Conservation (phyloP, 1,140 invertebrate species). For the Eupeodes corollae region DNA sequence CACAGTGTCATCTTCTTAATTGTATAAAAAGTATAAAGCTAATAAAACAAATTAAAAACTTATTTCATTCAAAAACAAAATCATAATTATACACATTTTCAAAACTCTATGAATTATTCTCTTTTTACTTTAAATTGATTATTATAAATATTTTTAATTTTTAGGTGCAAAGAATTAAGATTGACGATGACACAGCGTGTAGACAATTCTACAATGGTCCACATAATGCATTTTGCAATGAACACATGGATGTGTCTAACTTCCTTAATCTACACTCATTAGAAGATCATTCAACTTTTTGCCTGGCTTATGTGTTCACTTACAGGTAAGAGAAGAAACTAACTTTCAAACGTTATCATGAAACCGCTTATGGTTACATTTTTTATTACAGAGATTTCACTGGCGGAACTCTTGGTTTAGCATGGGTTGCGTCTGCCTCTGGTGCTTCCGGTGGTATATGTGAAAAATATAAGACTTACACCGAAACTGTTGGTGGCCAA, state of each 20-base stretch:
- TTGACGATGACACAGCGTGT: conserved; percentile 80
- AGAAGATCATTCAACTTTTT: conserved; percentile 94
- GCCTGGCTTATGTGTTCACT: conserved; percentile 97
- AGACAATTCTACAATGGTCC: conserved; percentile 51
- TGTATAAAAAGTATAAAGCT: too few species aligned
- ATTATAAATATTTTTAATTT: background rate
- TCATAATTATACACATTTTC: too few species aligned
- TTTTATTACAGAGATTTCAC: conserved; percentile 68
- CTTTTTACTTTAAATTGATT: too few species aligned
- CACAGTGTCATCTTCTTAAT: too few species aligned
- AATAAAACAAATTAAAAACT: too few species aligned
- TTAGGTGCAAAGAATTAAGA: conserved; percentile 46
- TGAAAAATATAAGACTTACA: conserved; percentile 95
- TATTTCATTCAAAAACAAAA: too few species aligned
- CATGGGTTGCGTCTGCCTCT: conserved; percentile 94
- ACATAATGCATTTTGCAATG: conserved; percentile 87
- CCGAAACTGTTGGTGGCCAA: conserved; percentile 84
- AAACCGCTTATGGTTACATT: conserved; percentile 1
- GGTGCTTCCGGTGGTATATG: conserved; percentile 97
- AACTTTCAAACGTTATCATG: background rate
- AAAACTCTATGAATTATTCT: too few species aligned
- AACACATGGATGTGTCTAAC: conserved; percentile 98
- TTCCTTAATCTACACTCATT: conserved; percentile 97
- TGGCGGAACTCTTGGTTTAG: conserved; percentile 86
- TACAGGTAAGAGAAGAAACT: conserved; percentile 47